Evolutionary conservation across 2,888 invertebrate genomes (phyloP).

Genomic region (Corbicula japonica): DNA sequence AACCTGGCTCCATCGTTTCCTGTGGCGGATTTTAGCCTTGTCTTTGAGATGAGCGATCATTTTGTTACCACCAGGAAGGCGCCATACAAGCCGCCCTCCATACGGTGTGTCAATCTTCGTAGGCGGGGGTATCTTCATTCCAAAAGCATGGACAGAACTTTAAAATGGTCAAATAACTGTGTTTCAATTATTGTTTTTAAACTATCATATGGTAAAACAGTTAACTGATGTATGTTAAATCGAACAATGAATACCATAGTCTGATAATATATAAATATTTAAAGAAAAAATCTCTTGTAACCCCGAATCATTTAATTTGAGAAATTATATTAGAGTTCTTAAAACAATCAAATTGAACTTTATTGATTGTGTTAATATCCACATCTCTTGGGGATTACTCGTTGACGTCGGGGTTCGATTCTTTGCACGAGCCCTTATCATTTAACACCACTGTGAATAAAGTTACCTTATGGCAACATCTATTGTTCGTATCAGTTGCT

Average conservation of each 20-base stretch:
- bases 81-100: conserved; percentile 94
- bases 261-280: no score
- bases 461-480: conserved; percentile 96
- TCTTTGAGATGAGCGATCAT: conserved; percentile 96
- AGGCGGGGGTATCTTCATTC: conserved; percentile 72
- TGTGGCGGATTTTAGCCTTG: conserved; percentile 94
- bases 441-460: background rate
- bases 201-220: no score
- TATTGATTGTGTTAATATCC: no score
- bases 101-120: conserved; percentile 93
- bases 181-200: background rate
- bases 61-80: conserved; percentile 94
- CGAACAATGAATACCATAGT: no score
- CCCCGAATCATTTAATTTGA: no score
- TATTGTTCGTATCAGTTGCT: conserved; percentile 94
- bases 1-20: conserved; percentile 97
- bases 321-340: no score
- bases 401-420: no score
- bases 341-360: no score
- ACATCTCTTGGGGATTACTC: no score
- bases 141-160: conserved; percentile 74
- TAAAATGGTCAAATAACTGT: background rate
- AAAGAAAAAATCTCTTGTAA: no score
- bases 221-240: no score
- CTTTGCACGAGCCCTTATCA: background rate